Evolutionary conservation across 2,797 vertebrate species (phyloP), one percentile per base, ranked within the genome.

Genomic region (Parauchenoglanis ngamensis): DNA sequence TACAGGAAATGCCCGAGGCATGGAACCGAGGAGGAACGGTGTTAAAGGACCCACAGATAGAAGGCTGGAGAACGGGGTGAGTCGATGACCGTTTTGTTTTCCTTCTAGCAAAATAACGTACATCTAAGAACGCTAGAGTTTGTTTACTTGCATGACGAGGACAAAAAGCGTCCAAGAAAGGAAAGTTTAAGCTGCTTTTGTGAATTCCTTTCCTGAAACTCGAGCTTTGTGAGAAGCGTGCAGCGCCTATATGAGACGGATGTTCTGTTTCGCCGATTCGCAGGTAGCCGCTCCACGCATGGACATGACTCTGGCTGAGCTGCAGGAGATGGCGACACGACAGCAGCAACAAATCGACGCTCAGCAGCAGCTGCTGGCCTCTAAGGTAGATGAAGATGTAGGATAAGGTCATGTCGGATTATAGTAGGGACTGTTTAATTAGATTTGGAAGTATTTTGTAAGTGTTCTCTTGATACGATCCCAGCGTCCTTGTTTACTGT

Each of bases 271-370:
- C 70, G 31, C 0, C 49, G 17, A 28, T 92, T 35, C 87, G 46
- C 90, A 99, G 98, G 95, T 98, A 78, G 93, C 90, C 10, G 94
- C 94, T 81, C 97, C 98, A 17, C 95, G 97, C 88, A 97, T 98
- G 98, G 98, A 99, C 92, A 97, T 99, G 97, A 99, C 98, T 0
- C 93, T 99, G 84, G 95, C 97, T 0, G 98, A 99, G 92, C 95
- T 99, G 56, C 98, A 99, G 92, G 98, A 99, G 88, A 99, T 99
- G 98, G 98, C 98, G 7, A 94, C 98, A 63, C 95, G 98, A 82
- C 98, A 99, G 86, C 98, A 99, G 94, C 98, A 98, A 21, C 98
- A 99, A 93, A 99, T 99, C 59, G 98, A 99, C 81, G 91, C 96
- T 83, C 98, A 99, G 85, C 98, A 99, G 68, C 97, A 98, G 88